A percentile compares a stretch with the other conserved stretches of the same genome.
These are phyloP conservation scores for Stichopus chloronotus DNA, from an alignment of 35 echinoderm and acorn worm genomes.

Conservation along the genomic window DNA sequence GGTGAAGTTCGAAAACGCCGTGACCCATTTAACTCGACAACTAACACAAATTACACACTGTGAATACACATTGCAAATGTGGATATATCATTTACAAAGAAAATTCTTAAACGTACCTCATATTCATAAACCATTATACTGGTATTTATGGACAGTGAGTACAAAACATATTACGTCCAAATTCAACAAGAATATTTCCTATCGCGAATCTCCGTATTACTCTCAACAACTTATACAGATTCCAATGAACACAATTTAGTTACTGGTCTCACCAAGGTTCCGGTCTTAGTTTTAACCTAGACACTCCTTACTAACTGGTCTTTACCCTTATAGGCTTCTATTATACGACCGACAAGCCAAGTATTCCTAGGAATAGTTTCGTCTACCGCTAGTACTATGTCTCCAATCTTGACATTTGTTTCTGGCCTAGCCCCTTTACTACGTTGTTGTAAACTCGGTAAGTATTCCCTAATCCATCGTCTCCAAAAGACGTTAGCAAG, in stretches of 20 bases:
- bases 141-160: too few species aligned
- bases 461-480: constrained; percentile 63
- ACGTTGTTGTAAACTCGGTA: constrained; percentile 27
- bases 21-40: too few species aligned
- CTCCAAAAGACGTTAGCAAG: constrained; percentile 75
- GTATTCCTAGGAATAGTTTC: neutral
- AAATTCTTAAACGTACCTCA: too few species aligned
- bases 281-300: neutral
- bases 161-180: too few species aligned
- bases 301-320: neutral
- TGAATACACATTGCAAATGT: too few species aligned
- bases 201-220: too few species aligned
- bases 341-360: neutral
- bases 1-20: too few species aligned
- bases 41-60: too few species aligned
- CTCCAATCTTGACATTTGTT: constrained; percentile 41
- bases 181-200: too few species aligned
- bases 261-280: constrained; percentile 1
- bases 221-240: neutral
- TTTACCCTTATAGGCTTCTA: neutral
- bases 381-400: constrained; percentile 31
- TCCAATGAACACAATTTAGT: neutral
- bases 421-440: constrained; percentile 36
- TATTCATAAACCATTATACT: too few species aligned
- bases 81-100: too few species aligned